These are phyloP conservation scores for Tricholaema leucomelas DNA, from an alignment of 2,113 vertebrate species.

Conservation along the genomic window DNA sequence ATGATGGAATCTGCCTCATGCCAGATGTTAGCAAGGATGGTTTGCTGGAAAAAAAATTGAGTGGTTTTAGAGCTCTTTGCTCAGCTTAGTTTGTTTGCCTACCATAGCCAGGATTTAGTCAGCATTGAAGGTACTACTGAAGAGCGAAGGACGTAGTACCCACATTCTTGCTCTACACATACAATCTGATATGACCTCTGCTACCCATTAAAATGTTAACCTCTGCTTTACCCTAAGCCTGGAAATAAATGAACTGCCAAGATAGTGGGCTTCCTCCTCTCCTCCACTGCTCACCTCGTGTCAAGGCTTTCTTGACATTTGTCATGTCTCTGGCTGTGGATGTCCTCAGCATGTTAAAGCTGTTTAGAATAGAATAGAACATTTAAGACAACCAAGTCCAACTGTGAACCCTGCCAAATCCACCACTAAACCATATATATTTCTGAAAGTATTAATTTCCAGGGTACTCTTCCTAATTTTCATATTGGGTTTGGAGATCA, in stretches of 20 bases:
- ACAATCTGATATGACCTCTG: not conserved
- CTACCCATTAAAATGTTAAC: not conserved
- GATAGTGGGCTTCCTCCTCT: not conserved
- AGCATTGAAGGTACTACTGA: not conserved
- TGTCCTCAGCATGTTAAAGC: not conserved
- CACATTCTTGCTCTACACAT: not conserved
- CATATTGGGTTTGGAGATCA: too few relatives aligned
- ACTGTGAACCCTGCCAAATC: too few relatives aligned
- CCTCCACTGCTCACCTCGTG: not conserved
- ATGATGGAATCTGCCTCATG: not conserved
- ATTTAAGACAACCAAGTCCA: not conserved
- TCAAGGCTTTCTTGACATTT: not conserved
- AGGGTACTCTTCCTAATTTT: too few relatives aligned
- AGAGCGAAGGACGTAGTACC: not conserved
- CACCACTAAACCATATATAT: too few relatives aligned
- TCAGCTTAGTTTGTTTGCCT: not conserved
- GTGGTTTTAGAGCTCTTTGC: not conserved
- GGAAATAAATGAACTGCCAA: not conserved
- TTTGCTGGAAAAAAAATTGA: not conserved
- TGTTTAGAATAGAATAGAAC: not conserved
- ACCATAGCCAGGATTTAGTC: not conserved
- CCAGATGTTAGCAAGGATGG: not conserved
- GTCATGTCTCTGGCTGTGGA: not conserved
- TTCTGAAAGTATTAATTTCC: too few relatives aligned
- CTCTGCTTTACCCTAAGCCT: not conserved